phyloP scores from a whole-genome alignment of 1,140 invertebrate species.

The Halesus radiatus region DNA sequence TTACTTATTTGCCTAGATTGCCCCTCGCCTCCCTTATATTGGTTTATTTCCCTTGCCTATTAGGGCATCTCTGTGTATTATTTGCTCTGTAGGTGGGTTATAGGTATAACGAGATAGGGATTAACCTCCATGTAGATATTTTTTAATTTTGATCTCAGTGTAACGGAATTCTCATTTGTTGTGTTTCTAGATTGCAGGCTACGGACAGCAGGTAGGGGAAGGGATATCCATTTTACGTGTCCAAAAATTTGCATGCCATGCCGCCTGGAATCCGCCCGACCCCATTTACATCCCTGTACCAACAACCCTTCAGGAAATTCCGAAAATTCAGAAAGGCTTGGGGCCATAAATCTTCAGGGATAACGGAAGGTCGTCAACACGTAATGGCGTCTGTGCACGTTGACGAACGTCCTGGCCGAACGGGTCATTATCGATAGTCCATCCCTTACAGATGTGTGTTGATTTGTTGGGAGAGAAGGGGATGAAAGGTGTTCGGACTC shows the following conservation, averaged over 20 bases:
- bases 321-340: slow-evolving; percentile 10
- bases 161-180: not conserved
- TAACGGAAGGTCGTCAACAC: slow-evolving; percentile 27
- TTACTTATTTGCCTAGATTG: no score
- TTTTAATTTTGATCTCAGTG: no score
- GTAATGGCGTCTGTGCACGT: not conserved
- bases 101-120: no score
- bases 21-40: no score
- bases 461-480: not conserved
- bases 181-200: no score
- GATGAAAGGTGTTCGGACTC: not conserved
- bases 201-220: not conserved
- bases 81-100: no score
- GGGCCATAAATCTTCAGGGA: slow-evolving; percentile 33
- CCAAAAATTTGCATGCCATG: slow-evolving; percentile 29
- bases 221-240: not conserved
- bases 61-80: no score
- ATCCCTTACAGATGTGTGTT: not conserved
- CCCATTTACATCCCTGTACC: slow-evolving; percentile 9
- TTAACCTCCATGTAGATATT: no score
- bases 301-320: slow-evolving; percentile 37
- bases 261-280: slow-evolving; percentile 21
- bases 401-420: not conserved
- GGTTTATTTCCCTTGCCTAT: no score
- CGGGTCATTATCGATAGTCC: not conserved